Conservation (phyloP, 1,140 invertebrate genomes). For the Conopomorpha cramerella region DNA sequence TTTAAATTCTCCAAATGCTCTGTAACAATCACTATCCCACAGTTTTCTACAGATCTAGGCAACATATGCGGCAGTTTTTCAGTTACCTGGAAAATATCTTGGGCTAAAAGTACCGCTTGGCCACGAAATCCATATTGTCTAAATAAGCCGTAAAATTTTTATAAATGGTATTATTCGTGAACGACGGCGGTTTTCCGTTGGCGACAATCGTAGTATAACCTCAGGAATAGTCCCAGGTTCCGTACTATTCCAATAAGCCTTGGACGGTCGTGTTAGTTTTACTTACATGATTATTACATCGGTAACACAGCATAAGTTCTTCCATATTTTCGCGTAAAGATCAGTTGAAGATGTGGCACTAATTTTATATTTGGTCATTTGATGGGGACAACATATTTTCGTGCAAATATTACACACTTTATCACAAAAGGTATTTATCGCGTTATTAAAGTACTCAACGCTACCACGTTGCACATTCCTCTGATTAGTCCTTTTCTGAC, state of each 20-base stretch:
- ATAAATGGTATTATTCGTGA: conserved; percentile 7
- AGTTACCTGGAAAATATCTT: conserved; percentile 15
- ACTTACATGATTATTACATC: conserved; percentile 4
- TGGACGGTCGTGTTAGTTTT: conserved; percentile 4
- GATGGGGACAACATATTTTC: too few relatives aligned
- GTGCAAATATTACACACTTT: too few relatives aligned
- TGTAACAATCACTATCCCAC: conserved; percentile 9
- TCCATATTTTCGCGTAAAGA: too few relatives aligned
- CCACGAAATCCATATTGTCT: conserved; percentile 13
- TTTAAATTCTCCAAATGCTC: conserved; percentile 13
- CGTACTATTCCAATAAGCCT: conserved; percentile 14
- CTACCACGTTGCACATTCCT: too few relatives aligned
- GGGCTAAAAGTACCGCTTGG: conserved; percentile 12
- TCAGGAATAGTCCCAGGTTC: not conserved
- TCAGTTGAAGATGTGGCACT: too few relatives aligned
- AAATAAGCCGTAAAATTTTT: conserved; percentile 11
- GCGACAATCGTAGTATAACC: conserved; percentile 3
- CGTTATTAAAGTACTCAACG: too few relatives aligned
- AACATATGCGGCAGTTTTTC: conserved; percentile 12
- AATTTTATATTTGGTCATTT: too few relatives aligned
- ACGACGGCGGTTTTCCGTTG: conserved; percentile 6
- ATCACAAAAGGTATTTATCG: too few relatives aligned
- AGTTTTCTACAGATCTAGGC: conserved; percentile 6
- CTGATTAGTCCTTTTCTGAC: too few relatives aligned
- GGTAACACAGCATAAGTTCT: conserved; percentile 5